Evolutionary conservation across 2,113 vertebrate species (phyloP), one percentile per base, ranked within the genome.

Genomic region (Hoplias malabaricus): DNA sequence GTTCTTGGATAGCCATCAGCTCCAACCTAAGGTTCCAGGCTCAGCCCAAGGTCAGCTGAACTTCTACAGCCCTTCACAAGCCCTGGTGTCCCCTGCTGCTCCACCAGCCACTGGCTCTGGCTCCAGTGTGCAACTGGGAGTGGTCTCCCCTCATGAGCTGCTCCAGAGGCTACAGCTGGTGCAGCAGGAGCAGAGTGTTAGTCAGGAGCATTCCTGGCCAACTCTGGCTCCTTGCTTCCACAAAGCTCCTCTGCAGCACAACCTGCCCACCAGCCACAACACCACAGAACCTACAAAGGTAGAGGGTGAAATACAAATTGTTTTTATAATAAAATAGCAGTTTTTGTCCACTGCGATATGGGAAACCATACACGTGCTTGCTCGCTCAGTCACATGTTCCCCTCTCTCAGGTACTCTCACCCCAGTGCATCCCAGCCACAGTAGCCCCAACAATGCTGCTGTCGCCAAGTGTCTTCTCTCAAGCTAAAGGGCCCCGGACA

Each of bases 111-210:
- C 54, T 40, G 27, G 14, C 40, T 14, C 19, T 31, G 4, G 57
- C 29, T 14, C 34, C 16, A 36, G 43, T 21, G 50, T 61, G n/a
- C 7, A 10, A 34, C 6, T 53, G 21, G 83, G 93, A 0, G 90
- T 93, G 78, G 88, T 96, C 70, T 95, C 96, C 1, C 93, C 96
- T 42, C 94, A 95, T 3, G 96, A 96, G 82, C 86, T 99, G 4
- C 57, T 99, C 73, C 94, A 94, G 67, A 97, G 94, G 75, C 94
- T 98, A 3, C 95, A 95, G 78, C 85, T 93, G 1, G 95, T 96
- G 25, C 96, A 96, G 40, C 94, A 96, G 75, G 94, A 97, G 11
- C 96, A 97, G 70, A 93, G 91, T 80, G 79, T 91, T 29, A 21
- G 89, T 56, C 75, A 88, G 0, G 88, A 88, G 0, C 73, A 88